Percentiles rank a stretch among this genome's conserved stretches.
Evolutionary conservation across 64 coral and sea anemone genomes (phyloP).

Genomic region (Montipora capricornis): DNA sequence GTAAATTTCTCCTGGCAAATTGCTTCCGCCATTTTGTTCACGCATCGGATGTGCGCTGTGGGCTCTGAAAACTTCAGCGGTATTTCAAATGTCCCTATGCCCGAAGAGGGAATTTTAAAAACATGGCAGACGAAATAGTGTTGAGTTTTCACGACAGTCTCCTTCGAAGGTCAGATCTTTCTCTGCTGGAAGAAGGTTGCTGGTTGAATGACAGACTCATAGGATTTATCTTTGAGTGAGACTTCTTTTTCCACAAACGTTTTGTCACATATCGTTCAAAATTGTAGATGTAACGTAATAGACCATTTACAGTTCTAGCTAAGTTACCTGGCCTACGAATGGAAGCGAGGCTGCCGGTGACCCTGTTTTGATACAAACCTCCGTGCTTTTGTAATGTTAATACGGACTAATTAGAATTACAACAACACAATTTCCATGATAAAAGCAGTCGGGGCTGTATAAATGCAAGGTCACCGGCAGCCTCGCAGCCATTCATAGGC

Average conservation of each 20-base stretch:
- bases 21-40: conserved; percentile 81
- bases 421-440: too few relatives aligned
- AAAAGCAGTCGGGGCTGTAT: too few relatives aligned
- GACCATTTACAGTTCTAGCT: too few relatives aligned
- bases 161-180: conserved; percentile 84
- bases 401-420: too few relatives aligned
- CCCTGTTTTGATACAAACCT: too few relatives aligned
- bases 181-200: conserved; percentile 80
- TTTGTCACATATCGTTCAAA: too few relatives aligned
- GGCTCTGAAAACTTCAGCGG: conserved; percentile 52
- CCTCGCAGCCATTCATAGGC: too few relatives aligned
- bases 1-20: conserved; percentile 50
- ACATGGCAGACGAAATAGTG: conserved; percentile 80
- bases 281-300: too few relatives aligned
- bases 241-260: background rate
- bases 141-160: conserved; percentile 97
- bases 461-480: too few relatives aligned
- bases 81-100: conserved; percentile 59
- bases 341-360: too few relatives aligned
- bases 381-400: too few relatives aligned
- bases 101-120: conserved; percentile 81
- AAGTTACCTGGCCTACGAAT: too few relatives aligned
- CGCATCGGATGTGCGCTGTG: conserved; percentile 15
- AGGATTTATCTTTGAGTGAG: conserved; percentile 98
- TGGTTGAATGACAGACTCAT: conserved; percentile 96